A percentile compares a stretch with the other conserved stretches of the same genome.
phyloP scores from a whole-genome alignment of 2,888 invertebrate genomes.

The Pocota personata region DNA sequence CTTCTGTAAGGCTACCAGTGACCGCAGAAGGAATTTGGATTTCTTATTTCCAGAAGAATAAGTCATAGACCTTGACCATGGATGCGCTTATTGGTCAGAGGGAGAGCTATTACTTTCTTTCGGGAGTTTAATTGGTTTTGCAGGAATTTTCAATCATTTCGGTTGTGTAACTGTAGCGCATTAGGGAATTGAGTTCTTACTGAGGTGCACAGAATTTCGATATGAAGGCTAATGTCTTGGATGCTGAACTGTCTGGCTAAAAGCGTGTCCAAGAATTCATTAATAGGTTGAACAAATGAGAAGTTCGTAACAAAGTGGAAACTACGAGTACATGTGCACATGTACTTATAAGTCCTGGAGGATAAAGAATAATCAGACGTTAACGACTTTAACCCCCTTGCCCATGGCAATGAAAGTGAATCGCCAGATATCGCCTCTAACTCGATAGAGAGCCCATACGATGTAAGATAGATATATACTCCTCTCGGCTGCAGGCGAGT shows the following conservation, averaged over 20 bases:
- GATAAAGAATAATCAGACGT: no score
- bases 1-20: conserved; percentile 53
- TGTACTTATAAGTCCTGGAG: no score
- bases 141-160: conserved; percentile 37
- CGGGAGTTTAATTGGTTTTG: conserved; percentile 40
- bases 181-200: not conserved
- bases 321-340: no score
- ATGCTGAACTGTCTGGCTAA: no score
- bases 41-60: conserved; percentile 27
- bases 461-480: no score
- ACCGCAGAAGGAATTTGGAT: conserved; percentile 68
- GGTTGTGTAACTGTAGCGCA: conserved; percentile 34
- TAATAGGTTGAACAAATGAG: not conserved
- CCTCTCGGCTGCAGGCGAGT: no score
- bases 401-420: no score
- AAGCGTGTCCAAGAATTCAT: no score
- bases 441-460: no score
- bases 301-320: not conserved
- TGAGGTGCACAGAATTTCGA: not conserved
- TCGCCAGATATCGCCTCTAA: no score
- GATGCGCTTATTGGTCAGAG: not conserved
- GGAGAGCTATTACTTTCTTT: conserved; percentile 60
- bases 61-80: conserved; percentile 69
- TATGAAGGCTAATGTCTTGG: no score
- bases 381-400: no score